Conservation (phyloP, 2,888 invertebrate species). For the Alloplasta piceator region DNA sequence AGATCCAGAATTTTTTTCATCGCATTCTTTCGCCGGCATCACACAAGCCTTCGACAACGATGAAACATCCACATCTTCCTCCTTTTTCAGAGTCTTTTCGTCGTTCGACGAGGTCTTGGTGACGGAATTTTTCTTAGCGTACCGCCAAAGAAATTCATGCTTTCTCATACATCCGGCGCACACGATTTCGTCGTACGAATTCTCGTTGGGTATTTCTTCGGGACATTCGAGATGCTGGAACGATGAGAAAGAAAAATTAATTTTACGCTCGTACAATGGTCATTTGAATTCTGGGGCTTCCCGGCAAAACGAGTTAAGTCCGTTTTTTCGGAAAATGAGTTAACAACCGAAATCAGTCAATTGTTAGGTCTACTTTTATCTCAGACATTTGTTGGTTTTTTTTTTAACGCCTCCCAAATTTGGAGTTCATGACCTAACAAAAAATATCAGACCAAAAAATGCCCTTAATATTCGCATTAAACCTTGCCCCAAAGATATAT, state of each 20-base stretch:
- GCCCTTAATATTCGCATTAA: too few relatives aligned
- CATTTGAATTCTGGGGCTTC: too few relatives aligned
- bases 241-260: slow-evolving; percentile 11
- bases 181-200: slow-evolving; percentile 90
- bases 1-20: slow-evolving; percentile 84
- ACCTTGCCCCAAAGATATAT: too few relatives aligned
- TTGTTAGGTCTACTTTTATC: too few relatives aligned
- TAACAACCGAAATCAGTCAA: too few relatives aligned
- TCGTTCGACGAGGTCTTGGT: slow-evolving; percentile 69
- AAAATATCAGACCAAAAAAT: too few relatives aligned
- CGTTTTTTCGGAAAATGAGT: too few relatives aligned
- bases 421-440: too few relatives aligned
- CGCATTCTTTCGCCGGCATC: slow-evolving; percentile 71
- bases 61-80: slow-evolving; percentile 74
- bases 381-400: too few relatives aligned
- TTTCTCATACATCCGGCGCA: slow-evolving; percentile 91
- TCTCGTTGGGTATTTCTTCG: slow-evolving; percentile 85
- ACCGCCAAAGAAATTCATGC: slow-evolving; percentile 90
- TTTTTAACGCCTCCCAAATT: too few relatives aligned
- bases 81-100: slow-evolving; percentile 70
- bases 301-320: too few relatives aligned
- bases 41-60: slow-evolving; percentile 71
- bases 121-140: slow-evolving; percentile 84
- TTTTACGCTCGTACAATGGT: neutral
- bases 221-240: slow-evolving; percentile 87